A percentile compares a stretch with the other conserved stretches of the same genome.
Evolutionary conservation across 2,113 vertebrate species (phyloP).

Genomic region (Nothobranchius furzeri): DNA sequence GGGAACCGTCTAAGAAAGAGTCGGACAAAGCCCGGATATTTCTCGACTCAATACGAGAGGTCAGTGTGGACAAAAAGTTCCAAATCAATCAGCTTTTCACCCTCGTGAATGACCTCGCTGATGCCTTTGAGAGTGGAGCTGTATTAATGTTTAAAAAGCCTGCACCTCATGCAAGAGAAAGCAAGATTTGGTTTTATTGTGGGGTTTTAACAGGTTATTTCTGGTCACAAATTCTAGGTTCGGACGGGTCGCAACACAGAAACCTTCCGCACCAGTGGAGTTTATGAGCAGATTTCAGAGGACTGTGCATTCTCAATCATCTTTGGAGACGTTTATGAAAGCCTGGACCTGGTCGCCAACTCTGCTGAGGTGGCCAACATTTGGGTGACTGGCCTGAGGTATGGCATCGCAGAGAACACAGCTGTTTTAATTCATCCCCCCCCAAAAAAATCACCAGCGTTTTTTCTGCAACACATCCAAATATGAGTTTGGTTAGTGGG

Average conservation of each 20-base stretch:
- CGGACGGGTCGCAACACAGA: slow-evolving; percentile 94
- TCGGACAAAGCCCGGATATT: slow-evolving; percentile 92
- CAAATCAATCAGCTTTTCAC: not conserved
- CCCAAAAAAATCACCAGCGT: no score
- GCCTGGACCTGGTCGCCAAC: slow-evolving; percentile 91
- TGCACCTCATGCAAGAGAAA: not conserved
- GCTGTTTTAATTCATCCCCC: no score
- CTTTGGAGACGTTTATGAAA: slow-evolving; percentile 91
- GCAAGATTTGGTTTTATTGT: slow-evolving; percentile 18
- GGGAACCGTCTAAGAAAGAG: slow-evolving; percentile 97
- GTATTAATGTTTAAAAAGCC: slow-evolving; percentile 11
- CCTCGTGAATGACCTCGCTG: not conserved
- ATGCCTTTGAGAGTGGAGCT: slow-evolving; percentile 6
- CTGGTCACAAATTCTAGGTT: slow-evolving; percentile 50
- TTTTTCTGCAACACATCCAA: no score
- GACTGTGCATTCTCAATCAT: slow-evolving; percentile 94
- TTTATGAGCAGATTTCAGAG: slow-evolving; percentile 95
- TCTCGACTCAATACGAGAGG: slow-evolving; percentile 89
- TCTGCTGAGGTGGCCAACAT: slow-evolving; percentile 92
- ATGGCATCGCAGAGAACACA: slow-evolving; percentile 33
- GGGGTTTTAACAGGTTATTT: not conserved
- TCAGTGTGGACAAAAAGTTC: slow-evolving; percentile 46
- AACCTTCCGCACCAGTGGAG: slow-evolving; percentile 91
- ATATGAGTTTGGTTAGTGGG: no score
- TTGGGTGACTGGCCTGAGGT: slow-evolving; percentile 95